A percentile compares a stretch with the other conserved stretches of the same genome.
These are phyloP conservation scores for Zoanthus sociatus DNA, from an alignment of 92 coral and sea anemone genomes.

Conservation along the genomic window DNA sequence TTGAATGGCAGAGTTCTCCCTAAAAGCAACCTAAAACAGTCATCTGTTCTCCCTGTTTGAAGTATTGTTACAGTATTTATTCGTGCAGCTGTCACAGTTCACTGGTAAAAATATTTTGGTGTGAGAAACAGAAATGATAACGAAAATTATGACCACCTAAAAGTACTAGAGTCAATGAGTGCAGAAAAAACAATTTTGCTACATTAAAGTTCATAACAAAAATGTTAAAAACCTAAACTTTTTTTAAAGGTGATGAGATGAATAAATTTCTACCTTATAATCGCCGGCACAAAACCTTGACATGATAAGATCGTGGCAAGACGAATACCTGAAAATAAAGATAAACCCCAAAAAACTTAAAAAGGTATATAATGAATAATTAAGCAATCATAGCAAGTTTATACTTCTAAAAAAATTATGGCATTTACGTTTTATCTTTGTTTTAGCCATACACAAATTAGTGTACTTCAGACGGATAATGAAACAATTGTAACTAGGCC, in stretches of 20 bases:
- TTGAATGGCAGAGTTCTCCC: background rate
- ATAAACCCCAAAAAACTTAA: background rate
- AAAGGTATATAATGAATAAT: background rate
- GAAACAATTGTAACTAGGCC: too few species aligned
- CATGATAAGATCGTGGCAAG: slow-evolving; percentile 90
- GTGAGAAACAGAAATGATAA: too few species aligned
- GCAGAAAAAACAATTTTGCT: too few species aligned
- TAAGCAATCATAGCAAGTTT: background rate
- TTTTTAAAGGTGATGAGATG: background rate
- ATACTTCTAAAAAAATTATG: too few species aligned
- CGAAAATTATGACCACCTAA: too few species aligned
- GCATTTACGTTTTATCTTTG: too few species aligned
- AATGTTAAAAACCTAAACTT: background rate
- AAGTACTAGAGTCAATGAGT: too few species aligned
- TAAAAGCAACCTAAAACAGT: background rate
- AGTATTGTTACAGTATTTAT: background rate
- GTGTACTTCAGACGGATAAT: too few species aligned
- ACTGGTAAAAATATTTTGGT: background rate
- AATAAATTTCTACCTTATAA: slow-evolving; percentile 69
- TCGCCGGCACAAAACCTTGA: slow-evolving; percentile 97
- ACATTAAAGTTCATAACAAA: background rate
- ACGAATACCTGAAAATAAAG: slow-evolving; percentile 77
- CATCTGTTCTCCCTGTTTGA: background rate
- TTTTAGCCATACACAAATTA: too few species aligned
- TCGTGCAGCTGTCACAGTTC: background rate